Evolutionary conservation across 2,797 vertebrate species (phyloP), one percentile per base, ranked within the genome.

Genomic region (Amniataba percoides): DNA sequence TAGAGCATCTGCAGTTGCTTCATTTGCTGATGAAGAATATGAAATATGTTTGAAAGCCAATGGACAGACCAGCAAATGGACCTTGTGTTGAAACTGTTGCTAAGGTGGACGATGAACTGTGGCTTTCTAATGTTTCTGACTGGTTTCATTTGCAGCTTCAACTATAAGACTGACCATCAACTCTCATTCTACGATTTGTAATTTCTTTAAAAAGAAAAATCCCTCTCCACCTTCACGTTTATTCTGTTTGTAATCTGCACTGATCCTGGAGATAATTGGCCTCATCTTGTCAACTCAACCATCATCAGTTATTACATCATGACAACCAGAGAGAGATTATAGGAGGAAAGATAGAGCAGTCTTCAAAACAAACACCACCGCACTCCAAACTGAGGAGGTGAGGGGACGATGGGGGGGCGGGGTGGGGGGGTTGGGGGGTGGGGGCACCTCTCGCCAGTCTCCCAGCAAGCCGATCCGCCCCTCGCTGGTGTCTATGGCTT

Each of bases 361-460:
- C 69, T 67, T 80, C 51, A 45, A 74, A 85, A 31, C 74, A 84
- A 86, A 93, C 84, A 77, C 45, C 93, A 94, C 93, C 51, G 92
- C 92, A 94, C 65, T 89, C 81, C 93, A 94, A 77, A 86, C 74
- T 43, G 46, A 46, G 53, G 7, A n/a, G 25, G 68, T 16, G 27
- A 7, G 70, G 58, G 59, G 25, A 70, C 78, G 91, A 91, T 7
- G 70, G 57, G 59, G 27, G 71, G n/a, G n/a, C n/a, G n/a, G n/a
- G n/a, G n/a, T n/a, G n/a, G n/a, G n/a, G n/a, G n/a, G n/a, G n/a
- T n/a, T n/a, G n/a, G n/a, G n/a, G n/a, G n/a, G n/a, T n/a, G n/a
- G n/a, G n/a, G 80, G 91, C 91, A 97, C 96, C 95, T 97, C 94
- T 92, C 92, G 88, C 90, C 94, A 95, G 83, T 96, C 94, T 91